Conservation (phyloP, 2,797 vertebrate genomes). For the Anguilla pacifica region DNA sequence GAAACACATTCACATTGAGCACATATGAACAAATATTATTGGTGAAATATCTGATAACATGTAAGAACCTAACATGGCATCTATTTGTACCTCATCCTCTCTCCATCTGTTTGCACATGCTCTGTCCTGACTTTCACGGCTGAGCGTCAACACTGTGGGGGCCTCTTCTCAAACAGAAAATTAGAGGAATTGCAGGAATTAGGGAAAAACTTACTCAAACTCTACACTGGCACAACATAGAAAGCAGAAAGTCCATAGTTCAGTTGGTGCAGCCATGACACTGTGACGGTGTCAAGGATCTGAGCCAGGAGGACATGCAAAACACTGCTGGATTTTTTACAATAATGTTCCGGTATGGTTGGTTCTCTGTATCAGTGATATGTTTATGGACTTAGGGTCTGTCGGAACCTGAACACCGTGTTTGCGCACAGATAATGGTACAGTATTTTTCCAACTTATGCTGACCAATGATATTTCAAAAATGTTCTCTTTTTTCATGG, state of each 20-base stretch:
- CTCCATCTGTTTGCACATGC: slow-evolving; percentile 31
- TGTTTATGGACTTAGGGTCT: neutral
- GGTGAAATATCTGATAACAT: neutral
- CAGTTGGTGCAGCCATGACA: neutral
- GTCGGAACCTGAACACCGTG: neutral
- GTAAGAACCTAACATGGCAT: neutral
- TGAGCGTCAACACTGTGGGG: slow-evolving; percentile 45
- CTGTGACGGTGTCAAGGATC: neutral
- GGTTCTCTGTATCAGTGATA: neutral
- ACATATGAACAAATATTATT: neutral
- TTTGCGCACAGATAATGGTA: neutral
- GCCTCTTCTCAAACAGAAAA: slow-evolving; percentile 48
- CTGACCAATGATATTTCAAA: no score
- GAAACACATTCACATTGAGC: neutral
- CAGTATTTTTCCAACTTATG: no score
- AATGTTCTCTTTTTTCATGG: neutral
- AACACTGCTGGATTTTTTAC: neutral
- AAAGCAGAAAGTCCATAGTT: neutral
- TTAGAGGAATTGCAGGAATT: slow-evolving; percentile 39
- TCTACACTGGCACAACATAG: neutral
- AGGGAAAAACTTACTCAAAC: slow-evolving; percentile 20
- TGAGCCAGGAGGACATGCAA: neutral
- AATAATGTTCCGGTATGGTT: neutral
- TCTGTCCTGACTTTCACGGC: slow-evolving; percentile 39
- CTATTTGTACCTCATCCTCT: slow-evolving; percentile 36